Evolutionary conservation across 2,888 invertebrate species (phyloP), one percentile per base, ranked within the genome.

Genomic region (Phrixothrix hirtus): DNA sequence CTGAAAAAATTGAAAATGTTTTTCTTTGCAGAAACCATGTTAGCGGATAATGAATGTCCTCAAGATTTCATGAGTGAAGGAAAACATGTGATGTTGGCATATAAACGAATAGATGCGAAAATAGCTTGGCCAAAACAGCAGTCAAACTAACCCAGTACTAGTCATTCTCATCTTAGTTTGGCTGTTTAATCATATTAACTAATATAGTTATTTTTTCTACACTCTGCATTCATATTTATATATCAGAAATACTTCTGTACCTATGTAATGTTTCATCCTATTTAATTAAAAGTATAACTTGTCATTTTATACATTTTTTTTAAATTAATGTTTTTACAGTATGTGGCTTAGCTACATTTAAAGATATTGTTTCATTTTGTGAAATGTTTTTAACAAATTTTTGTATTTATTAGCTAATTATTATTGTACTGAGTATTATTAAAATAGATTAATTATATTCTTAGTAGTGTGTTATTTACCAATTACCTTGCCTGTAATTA

Each of bases 71-170:
- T 91, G 74, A 82, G 82, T 61, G 82, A 83, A 62, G 88, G 87
- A 43, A 88, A 88, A 70, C 90, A 93, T 69, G 93, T 92, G 77
- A 89, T 93, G 73, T 84, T 97, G 75, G 96, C 95, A 11, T 97
- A 93, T 79, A 95, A 96, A 77, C 82, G 96, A 57, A 91, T 92
- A 74, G 96, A 95, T 72, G 95, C 95, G 16, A 96, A 95, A 78
- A 96, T 97, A 63, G 95, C 95, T 49, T 97, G 96, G 96, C 96
- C 96, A 46, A 83, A 83, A 60, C 82, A 83, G 59, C 66, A 68
- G 68, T 66, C 62, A 66, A 69, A 61, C 55, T 59, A 55, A 64
- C 48, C 54, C 57, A 55, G 54, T 59, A 60, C 66, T 66, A 66
- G 66, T 66, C 66, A 66, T 55, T 59, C 53, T 52, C 57, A 47